Percentiles rank a stretch among this genome's conserved stretches.
phyloP scores from a whole-genome alignment of 2,888 invertebrate species.

The Prosopocoilus inquinatus region DNA sequence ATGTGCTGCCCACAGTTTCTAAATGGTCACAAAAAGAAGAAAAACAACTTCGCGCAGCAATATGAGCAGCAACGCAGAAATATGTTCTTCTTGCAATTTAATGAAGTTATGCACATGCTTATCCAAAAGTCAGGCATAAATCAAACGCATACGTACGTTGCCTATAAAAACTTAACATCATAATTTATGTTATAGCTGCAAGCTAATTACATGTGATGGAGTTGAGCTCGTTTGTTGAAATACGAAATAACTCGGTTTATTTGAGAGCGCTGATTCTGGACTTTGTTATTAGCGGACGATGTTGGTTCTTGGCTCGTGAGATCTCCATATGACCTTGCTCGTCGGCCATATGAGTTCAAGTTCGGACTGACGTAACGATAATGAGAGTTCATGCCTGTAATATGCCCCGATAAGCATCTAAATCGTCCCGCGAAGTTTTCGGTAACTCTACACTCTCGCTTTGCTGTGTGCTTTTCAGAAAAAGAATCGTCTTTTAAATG shows the following conservation, averaged over 20 bases:
- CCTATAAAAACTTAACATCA: conserved; percentile 50
- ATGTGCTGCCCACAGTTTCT: no score
- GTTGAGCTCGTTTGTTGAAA: conserved; percentile 49
- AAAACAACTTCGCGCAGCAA: no score
- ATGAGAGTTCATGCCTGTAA: conserved; percentile 29
- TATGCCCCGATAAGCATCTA: conserved; percentile 28
- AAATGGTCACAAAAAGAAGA: no score
- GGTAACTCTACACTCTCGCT: not conserved
- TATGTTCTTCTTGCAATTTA: no score
- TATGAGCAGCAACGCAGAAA: no score
- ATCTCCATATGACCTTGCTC: conserved; percentile 33
- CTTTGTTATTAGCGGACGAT: conserved; percentile 45
- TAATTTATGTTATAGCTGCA: conserved; percentile 49
- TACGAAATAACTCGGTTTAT: conserved; percentile 49
- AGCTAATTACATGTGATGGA: conserved; percentile 51
- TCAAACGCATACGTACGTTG: conserved; percentile 46
- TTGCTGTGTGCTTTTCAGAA: no score
- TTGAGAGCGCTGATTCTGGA: conserved; percentile 36
- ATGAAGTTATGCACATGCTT: no score
- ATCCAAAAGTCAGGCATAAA: conserved; percentile 26
- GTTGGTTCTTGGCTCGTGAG: conserved; percentile 26
- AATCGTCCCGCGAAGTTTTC: conserved; percentile 8
- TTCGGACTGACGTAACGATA: conserved; percentile 29
- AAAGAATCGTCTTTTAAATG: no score
- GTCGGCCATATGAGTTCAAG: conserved; percentile 29